Conservation (phyloP, 2,113 vertebrate genomes). For the Cromileptes altivelis region DNA sequence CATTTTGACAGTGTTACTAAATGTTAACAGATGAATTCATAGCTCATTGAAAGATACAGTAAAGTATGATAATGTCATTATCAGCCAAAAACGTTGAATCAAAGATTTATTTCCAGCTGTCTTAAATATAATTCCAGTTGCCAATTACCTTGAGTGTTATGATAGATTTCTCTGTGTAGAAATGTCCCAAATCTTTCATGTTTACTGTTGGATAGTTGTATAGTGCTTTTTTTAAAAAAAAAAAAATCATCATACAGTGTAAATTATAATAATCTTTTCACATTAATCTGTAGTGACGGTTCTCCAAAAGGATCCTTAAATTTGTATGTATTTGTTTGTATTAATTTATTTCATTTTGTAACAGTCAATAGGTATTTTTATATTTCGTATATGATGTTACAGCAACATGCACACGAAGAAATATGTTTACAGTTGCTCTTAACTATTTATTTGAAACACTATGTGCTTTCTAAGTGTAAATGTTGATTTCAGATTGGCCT, state of each 20-base stretch:
- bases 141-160: slow-evolving; percentile 74
- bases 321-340: slow-evolving; percentile 71
- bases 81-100: slow-evolving; percentile 71
- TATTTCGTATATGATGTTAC: slow-evolving; percentile 67
- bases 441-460: slow-evolving; percentile 66
- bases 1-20: slow-evolving; percentile 32
- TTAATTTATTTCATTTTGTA: slow-evolving; percentile 82
- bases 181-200: slow-evolving; percentile 48
- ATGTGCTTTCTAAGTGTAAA: slow-evolving; percentile 65
- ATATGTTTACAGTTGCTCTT: slow-evolving; percentile 82
- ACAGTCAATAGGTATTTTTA: slow-evolving; percentile 76
- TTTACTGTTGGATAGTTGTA: slow-evolving; percentile 56
- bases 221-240: slow-evolving; percentile 14
- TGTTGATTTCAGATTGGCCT: slow-evolving; percentile 57
- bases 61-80: slow-evolving; percentile 40
- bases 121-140: slow-evolving; percentile 77
- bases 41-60: background rate
- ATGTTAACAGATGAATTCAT: slow-evolving; percentile 19
- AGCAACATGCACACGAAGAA: slow-evolving; percentile 78
- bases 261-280: slow-evolving; percentile 37
- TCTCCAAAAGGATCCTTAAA: slow-evolving; percentile 48
- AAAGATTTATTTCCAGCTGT: slow-evolving; percentile 54
- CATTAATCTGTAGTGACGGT: slow-evolving; percentile 43
- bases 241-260: slow-evolving; percentile 26
- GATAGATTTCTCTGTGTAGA: slow-evolving; percentile 47